A percentile compares a stretch with the other conserved stretches of the same genome.
phyloP scores from a whole-genome alignment of 2,113 vertebrate species.

The Butorides virescens region DNA sequence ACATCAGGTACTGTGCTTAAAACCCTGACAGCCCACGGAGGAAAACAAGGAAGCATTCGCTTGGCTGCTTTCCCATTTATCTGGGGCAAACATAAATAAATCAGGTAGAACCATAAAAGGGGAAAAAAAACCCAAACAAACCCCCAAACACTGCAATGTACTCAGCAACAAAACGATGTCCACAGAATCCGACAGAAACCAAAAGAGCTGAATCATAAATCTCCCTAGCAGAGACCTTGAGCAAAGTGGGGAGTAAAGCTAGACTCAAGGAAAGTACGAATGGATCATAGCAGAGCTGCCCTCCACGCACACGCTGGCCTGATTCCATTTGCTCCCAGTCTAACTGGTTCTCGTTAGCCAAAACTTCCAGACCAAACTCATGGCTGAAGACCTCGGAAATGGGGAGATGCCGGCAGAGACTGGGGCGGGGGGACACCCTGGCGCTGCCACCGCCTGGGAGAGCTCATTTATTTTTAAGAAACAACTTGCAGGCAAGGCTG shows the following conservation, averaged over 20 bases:
- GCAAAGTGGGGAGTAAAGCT: not conserved
- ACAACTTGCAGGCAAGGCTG: no score
- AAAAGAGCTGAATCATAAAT: conserved; percentile 29
- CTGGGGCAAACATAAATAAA: conserved; percentile 28
- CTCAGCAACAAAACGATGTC: not conserved
- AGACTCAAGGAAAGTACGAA: not conserved
- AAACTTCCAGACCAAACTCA: not conserved
- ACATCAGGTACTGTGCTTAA: not conserved
- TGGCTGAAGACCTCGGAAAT: not conserved
- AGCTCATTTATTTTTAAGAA: rapidly evolving
- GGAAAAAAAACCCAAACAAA: not conserved
- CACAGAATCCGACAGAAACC: not conserved
- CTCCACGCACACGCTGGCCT: not conserved
- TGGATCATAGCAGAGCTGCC: not conserved
- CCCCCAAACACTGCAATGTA: not conserved
- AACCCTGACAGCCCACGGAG: not conserved
- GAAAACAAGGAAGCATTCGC: not conserved
- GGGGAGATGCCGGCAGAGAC: not conserved
- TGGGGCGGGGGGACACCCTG: not conserved
- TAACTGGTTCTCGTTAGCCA: not conserved
- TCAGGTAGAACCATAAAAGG: not conserved
- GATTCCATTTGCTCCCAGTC: not conserved
- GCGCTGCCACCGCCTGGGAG: not conserved
- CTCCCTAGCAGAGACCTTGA: not conserved
- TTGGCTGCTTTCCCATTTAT: conserved; percentile 18